A percentile compares a stretch with the other conserved stretches of the same genome.
Evolutionary conservation across 64 coral and sea anemone genomes (phyloP).

Genomic region (Montipora cactus): DNA sequence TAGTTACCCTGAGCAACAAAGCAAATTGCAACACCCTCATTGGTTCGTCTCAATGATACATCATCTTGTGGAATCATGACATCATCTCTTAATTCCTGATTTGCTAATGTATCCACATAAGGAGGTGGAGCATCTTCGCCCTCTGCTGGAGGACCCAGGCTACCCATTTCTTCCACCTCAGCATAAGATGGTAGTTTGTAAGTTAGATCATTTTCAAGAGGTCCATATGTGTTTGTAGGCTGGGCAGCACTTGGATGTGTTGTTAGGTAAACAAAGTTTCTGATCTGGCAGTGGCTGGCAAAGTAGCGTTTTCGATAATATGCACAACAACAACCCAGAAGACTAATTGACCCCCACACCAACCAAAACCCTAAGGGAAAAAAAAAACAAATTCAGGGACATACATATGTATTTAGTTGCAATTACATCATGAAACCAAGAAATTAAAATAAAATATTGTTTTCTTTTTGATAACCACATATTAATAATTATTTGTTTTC

Average conservation of each 20-base stretch:
- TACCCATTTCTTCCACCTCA: conserved; percentile 58
- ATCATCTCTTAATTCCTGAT: conserved; percentile 28
- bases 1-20: background rate
- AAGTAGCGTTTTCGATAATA: conserved; percentile 37
- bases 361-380: conserved; percentile 62
- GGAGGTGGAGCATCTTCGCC: conserved; percentile 59
- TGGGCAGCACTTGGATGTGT: background rate
- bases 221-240: background rate
- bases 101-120: conserved; percentile 45
- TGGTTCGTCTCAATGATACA: background rate
- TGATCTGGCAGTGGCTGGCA: conserved; percentile 15
- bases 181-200: conserved; percentile 67
- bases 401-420: too few relatives aligned
- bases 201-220: background rate
- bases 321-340: conserved; percentile 67
- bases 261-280: conserved; percentile 33
- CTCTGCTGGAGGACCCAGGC: conserved; percentile 55
- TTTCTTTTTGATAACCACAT: background rate
- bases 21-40: background rate
- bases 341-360: conserved; percentile 33
- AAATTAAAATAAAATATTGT: too few relatives aligned
- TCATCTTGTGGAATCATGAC: background rate
- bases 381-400: too few relatives aligned
- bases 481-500: background rate
- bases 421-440: too few relatives aligned